Conservation (phyloP, 1,140 invertebrate genomes). For the Caenorhabditis inopinata region DNA sequence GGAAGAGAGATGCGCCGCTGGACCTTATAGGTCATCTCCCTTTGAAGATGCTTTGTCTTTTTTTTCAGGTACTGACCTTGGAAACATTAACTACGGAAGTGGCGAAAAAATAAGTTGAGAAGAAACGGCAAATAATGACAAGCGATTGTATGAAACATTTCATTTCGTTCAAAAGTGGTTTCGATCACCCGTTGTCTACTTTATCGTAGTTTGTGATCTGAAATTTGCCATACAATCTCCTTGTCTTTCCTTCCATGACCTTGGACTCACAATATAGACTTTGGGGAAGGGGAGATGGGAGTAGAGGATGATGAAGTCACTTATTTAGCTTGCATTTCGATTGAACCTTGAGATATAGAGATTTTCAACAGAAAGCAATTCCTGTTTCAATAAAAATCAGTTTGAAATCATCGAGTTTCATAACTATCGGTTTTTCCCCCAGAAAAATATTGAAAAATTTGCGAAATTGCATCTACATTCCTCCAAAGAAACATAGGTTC, state of each 20-base stretch:
- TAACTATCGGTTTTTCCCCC: no score
- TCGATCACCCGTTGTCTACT: neutral
- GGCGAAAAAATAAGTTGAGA: no score
- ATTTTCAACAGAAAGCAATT: no score
- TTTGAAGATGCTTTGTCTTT: neutral
- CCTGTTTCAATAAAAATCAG: no score
- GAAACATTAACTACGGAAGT: neutral
- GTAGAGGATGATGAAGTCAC: conserved; percentile 6
- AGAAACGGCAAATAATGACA: neutral
- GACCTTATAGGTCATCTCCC: conserved; percentile 17
- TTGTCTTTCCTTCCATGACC: neutral
- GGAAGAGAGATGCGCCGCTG: neutral
- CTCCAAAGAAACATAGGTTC: no score
- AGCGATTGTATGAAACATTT: neutral
- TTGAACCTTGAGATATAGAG: no score
- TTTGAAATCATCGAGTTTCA: no score
- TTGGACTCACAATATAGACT: no score
- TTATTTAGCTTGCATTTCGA: no score
- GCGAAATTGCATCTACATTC: no score
- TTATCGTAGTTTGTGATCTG: conserved; percentile 32
- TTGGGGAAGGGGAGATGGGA: no score
- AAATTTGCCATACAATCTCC: neutral
- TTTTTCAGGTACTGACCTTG: neutral
- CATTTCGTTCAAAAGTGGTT: neutral
- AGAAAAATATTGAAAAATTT: no score